Conservation (phyloP, 2,888 invertebrate species). For the Tenthredo distinguenda region DNA sequence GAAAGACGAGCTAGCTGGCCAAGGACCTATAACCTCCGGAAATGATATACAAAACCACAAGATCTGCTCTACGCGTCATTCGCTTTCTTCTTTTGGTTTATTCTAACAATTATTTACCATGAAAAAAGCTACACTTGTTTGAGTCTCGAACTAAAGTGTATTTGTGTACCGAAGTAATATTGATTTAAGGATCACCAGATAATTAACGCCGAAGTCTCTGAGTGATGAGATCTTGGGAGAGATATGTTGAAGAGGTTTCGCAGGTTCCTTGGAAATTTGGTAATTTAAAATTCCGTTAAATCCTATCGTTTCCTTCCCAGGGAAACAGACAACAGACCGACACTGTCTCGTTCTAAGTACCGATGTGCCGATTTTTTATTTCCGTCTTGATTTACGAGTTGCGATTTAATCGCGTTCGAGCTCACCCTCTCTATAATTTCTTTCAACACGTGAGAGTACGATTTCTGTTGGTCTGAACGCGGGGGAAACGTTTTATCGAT, state of each 20-base stretch:
- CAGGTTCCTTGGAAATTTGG: not conserved
- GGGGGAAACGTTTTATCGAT: not conserved
- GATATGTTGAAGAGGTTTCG: not conserved
- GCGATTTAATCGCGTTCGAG: not conserved
- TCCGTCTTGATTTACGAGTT: not conserved
- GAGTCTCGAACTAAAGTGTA: not conserved
- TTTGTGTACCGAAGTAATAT: conserved; percentile 14
- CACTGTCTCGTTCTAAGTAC: not conserved
- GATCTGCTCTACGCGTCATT: not conserved
- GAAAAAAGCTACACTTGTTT: conserved; percentile 1
- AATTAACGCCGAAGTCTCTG: conserved; percentile 26
- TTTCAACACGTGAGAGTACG: not conserved
- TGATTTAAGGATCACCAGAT: conserved; percentile 37
- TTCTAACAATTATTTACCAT: not conserved
- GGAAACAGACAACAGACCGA: not conserved
- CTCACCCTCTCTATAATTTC: not conserved
- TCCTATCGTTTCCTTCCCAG: not conserved
- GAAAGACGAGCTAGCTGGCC: conserved; percentile 21
- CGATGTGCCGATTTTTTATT: not conserved
- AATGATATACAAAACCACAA: not conserved
- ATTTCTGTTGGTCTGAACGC: not conserved
- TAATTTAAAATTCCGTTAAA: not conserved
- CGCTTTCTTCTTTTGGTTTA: not conserved
- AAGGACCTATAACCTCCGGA: conserved; percentile 21
- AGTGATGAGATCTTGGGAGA: not conserved